Evolutionary conservation across 1,140 invertebrate species (phyloP), one percentile per base, ranked within the genome.

Genomic region (Pseudomyrmex pallidus): DNA sequence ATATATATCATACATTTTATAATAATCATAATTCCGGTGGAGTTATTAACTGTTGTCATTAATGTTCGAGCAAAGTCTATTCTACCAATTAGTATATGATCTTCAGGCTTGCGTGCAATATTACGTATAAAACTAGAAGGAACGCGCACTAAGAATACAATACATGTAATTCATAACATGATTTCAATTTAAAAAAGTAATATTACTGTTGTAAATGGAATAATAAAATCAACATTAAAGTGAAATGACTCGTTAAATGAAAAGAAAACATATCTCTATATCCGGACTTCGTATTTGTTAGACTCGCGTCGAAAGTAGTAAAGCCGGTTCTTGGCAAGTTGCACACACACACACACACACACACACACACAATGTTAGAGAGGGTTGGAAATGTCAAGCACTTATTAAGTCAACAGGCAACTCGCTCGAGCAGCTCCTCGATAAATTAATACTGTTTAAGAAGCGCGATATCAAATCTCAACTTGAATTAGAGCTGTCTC

Each of bases 161-260:
- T 44, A 44, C 13, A 4, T 13, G 2, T 50, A 35, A 35, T 35
- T 35, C 5, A 35, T 35, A 1, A 35, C 35, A 35, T 35, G 4
- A 3, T 35, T 35, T 35, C 0, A 35, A 35, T 35, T 35, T 7
- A 35, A 35, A 35, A 7, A 35, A 35, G 5, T 35, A 35, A 25
- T 50, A 48, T 48, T 35, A 25, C 25, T 35, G 5, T 8, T 13
- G 15, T 20, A 22, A 59, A 17, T 66, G 2, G 44, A n/a, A 13
- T 78, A 17, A 78, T 70, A 52, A 64, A 48, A 78, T 70, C 52
- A 64, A 48, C 48, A 13, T 5, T 2, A 15, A 59, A 50, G 54
- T 48, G 54, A 70, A 70, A 77, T 9, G 17, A 8, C 5, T 2
- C 17, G 44, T 48, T 5, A 12, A 17, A 3, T 10, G 44, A 78